Conservation (phyloP, 2,113 vertebrate species). For the Nycticebus coucang region DNA sequence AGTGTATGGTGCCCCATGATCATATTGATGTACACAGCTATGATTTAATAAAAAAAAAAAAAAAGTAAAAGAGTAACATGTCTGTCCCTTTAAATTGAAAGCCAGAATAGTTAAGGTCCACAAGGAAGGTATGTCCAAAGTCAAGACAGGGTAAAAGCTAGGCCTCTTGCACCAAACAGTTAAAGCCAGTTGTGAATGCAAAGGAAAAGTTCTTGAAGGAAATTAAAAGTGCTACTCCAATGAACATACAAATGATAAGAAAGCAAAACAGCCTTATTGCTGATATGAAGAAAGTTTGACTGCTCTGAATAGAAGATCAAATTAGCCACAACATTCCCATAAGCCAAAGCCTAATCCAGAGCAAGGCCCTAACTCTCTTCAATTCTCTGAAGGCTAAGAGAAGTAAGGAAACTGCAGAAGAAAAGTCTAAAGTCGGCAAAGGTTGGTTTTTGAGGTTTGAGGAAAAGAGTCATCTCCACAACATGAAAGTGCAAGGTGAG, state of each 20-base stretch:
- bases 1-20: no score
- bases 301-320: background rate
- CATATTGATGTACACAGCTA: no score
- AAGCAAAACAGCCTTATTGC: background rate
- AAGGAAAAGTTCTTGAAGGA: background rate
- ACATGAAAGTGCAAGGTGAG: background rate
- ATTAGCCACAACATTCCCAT: background rate
- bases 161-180: background rate
- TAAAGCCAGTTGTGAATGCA: background rate
- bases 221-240: background rate
- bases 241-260: background rate
- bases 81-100: background rate
- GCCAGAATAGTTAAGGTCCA: background rate
- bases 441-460: background rate
- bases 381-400: background rate
- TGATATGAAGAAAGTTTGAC: background rate
- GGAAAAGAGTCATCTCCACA: background rate
- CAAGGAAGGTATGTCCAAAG: background rate
- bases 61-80: no score
- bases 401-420: background rate
- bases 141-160: background rate
- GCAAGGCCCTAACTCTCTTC: background rate
- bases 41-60: no score
- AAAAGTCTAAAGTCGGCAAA: background rate
- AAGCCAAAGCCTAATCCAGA: background rate